These are phyloP conservation scores for Actinemys pallida DNA, from an alignment of 2,113 vertebrate species.

Conservation along the genomic window DNA sequence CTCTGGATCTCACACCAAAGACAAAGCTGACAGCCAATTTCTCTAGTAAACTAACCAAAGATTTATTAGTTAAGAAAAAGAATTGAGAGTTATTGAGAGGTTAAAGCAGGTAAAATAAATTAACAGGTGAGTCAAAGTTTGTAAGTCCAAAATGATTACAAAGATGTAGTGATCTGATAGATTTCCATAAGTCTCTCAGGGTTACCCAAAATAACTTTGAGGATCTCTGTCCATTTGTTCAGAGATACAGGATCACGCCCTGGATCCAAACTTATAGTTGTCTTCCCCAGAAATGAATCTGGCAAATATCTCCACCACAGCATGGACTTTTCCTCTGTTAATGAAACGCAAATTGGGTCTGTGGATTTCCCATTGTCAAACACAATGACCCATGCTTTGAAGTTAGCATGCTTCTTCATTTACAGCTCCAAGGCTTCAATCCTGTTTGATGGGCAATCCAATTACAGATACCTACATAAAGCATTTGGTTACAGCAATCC, in stretches of 20 bases:
- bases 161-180: neutral
- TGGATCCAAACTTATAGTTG: neutral
- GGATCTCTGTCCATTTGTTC: neutral
- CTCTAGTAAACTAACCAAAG: neutral
- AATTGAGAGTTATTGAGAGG: too few relatives aligned
- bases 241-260: neutral
- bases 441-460: too few relatives aligned
- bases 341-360: neutral
- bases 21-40: neutral
- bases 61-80: neutral
- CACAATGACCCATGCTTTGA: too few relatives aligned
- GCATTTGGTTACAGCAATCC: too few relatives aligned
- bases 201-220: neutral
- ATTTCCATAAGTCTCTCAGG: neutral
- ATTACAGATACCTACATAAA: too few relatives aligned
- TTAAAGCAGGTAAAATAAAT: neutral
- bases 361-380: too few relatives aligned
- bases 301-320: too few relatives aligned
- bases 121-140: neutral
- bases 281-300: neutral
- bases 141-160: neutral
- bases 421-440: too few relatives aligned
- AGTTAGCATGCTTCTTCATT: too few relatives aligned
- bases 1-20: too few relatives aligned
- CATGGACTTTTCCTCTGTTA: neutral